A percentile compares a stretch with the other conserved stretches of the same genome.
These are phyloP conservation scores for Gulo gulo DNA, from an alignment of 2,113 vertebrate species.

Conservation along the genomic window DNA sequence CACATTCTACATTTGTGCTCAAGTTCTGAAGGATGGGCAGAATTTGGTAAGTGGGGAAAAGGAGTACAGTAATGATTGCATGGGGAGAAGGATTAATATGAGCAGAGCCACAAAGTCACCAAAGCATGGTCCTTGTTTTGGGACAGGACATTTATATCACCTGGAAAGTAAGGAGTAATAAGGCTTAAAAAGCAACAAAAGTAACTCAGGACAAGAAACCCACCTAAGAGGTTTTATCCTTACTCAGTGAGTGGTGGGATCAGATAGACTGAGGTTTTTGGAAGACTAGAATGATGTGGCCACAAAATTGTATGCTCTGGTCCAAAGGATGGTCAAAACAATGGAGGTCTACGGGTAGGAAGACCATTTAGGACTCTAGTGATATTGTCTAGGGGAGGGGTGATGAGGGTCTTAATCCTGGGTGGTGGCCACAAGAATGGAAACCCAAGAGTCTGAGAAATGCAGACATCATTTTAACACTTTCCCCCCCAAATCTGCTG, in stretches of 20 bases:
- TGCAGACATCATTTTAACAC: background rate
- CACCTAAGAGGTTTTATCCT: background rate
- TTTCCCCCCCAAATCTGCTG: background rate
- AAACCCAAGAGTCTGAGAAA: background rate
- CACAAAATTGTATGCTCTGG: background rate
- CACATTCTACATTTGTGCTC: background rate
- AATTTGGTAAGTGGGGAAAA: background rate
- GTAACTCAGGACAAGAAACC: background rate
- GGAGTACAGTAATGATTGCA: background rate
- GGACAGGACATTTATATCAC: background rate
- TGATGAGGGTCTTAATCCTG: background rate
- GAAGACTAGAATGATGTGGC: background rate
- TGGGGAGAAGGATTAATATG: background rate
- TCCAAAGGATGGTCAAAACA: background rate
- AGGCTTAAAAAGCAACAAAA: background rate
- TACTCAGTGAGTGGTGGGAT: background rate
- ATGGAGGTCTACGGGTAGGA: background rate
- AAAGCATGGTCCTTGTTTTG: background rate
- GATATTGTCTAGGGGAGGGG: background rate
- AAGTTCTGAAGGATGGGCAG: background rate
- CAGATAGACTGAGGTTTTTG: background rate
- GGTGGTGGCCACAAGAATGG: background rate
- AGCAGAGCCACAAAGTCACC: background rate
- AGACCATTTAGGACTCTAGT: background rate
- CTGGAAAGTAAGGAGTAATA: background rate